Evolutionary conservation across 1,140 invertebrate species (phyloP), one percentile per base, ranked within the genome.

Genomic region (Drosophila sechellia): DNA sequence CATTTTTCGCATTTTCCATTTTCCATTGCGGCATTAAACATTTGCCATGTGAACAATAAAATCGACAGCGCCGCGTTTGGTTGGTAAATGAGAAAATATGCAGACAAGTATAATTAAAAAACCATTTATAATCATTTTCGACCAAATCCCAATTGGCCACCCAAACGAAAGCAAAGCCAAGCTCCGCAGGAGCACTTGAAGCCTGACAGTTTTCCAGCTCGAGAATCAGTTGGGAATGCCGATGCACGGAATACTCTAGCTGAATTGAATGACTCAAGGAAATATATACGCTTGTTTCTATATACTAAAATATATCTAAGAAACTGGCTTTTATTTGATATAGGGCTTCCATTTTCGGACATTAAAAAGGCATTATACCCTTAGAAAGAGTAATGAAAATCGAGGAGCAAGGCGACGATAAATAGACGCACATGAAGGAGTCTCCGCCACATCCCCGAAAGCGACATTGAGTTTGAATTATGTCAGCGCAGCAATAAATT

Each of bases 401-500:
- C 50, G 49, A 54, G 59, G 27, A 61, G 59, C 57, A 15, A 57
- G 15, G 15, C 27, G 58, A 45, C 75, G 59, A 71, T 79, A 76
- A 81, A 76, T 79, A 76, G 31, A 35, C 78, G 64, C 71, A 78
- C 77, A 77, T 64, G 61, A 69, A 77, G 69, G 49, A 59, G 61
- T 74, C 54, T 48, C 10, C 37, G 37, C 52, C 53, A 42, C 74
- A 64, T 75, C 49, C 46, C 49, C 56, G 72, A 66, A 73, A 55
- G 50, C 65, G 77, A 70, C 79, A 81, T 81, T 81, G 73, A 81
- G 73, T 77, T 81, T 81, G 79, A 81, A 81, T 81, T 81, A 81
- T 81, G 78, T 81, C 79, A 80, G 78, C 79, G 79, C 79, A 80
- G 79, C 76, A 81, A 81, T 81, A 81, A 81, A 81, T 81, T 81